These are phyloP conservation scores for Callyntrura guangdongensis DNA, from an alignment of 2,888 invertebrate species.

Conservation along the genomic window DNA sequence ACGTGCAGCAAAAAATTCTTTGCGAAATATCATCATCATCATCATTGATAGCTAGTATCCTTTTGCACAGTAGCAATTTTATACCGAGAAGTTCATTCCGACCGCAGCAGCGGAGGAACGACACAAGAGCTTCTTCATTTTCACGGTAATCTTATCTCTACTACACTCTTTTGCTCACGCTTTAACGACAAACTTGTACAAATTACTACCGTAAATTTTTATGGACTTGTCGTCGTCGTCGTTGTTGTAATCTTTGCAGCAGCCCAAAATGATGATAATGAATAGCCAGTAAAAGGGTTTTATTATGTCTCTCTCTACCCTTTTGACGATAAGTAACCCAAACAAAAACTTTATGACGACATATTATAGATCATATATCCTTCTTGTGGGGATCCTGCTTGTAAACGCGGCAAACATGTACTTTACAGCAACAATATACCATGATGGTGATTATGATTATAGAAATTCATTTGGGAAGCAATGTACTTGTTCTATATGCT, in stretches of 20 bases:
- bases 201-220: slow-evolving; percentile 67
- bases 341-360: slow-evolving; percentile 43
- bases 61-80: slow-evolving; percentile 20
- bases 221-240: slow-evolving; percentile 60
- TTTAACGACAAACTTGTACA: slow-evolving; percentile 65
- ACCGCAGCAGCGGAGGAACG: not conserved
- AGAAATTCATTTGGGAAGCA: not conserved
- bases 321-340: not conserved
- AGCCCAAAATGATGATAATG: slow-evolving; percentile 44
- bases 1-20: not conserved
- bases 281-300: slow-evolving; percentile 58
- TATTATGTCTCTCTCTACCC: slow-evolving; percentile 44
- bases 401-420: not conserved
- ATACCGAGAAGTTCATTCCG: slow-evolving; percentile 7
- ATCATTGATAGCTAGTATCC: not conserved
- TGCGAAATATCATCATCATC: not conserved
- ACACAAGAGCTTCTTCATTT: slow-evolving; percentile 38
- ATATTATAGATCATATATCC: slow-evolving; percentile 29
- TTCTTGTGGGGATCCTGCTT: not conserved
- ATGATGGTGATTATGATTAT: not conserved
- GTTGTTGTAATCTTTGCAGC: slow-evolving; percentile 56
- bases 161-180: slow-evolving; percentile 47
- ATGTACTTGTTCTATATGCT: not conserved
- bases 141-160: slow-evolving; percentile 13
- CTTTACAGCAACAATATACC: not conserved